phyloP scores from a whole-genome alignment of 2,113 vertebrate species.

The Gymnorhina tibicen region DNA sequence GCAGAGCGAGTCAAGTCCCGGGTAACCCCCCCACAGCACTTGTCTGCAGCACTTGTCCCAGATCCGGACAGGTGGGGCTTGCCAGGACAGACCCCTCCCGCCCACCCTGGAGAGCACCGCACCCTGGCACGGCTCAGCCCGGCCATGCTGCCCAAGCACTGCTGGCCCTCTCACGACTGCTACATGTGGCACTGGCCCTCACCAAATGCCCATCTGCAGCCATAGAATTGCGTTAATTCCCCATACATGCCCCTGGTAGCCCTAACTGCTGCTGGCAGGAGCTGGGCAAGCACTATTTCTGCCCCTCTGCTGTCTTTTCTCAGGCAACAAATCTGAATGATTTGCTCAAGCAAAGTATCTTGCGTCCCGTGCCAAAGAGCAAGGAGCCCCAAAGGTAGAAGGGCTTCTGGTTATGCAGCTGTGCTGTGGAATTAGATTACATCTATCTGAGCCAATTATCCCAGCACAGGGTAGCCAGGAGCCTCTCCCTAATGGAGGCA shows the following conservation, averaged over 20 bases:
- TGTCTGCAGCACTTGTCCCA: background rate
- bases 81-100: background rate
- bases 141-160: background rate
- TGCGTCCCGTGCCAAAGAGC: constrained; percentile 40
- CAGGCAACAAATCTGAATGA: constrained; percentile 53
- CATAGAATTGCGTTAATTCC: background rate
- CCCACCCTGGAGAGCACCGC: fast-evolving
- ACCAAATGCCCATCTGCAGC: background rate
- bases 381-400: constrained; percentile 63
- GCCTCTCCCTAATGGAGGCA: constrained; percentile 67
- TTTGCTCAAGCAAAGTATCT: constrained; percentile 42
- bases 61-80: fast-evolving
- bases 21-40: background rate
- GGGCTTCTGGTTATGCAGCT: constrained; percentile 68
- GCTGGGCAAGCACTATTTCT: background rate
- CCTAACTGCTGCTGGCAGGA: constrained; percentile 11
- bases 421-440: constrained; percentile 70
- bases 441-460: constrained; percentile 69
- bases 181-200: background rate
- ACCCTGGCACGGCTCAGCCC: background rate
- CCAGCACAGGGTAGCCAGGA: constrained; percentile 50
- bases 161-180: background rate
- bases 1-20: background rate
- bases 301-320: constrained; percentile 44
- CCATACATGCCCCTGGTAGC: background rate